A percentile compares a stretch with the other conserved stretches of the same genome.
phyloP scores from a whole-genome alignment of 2,797 vertebrate genomes.

The Eupleurogrammus muticus region DNA sequence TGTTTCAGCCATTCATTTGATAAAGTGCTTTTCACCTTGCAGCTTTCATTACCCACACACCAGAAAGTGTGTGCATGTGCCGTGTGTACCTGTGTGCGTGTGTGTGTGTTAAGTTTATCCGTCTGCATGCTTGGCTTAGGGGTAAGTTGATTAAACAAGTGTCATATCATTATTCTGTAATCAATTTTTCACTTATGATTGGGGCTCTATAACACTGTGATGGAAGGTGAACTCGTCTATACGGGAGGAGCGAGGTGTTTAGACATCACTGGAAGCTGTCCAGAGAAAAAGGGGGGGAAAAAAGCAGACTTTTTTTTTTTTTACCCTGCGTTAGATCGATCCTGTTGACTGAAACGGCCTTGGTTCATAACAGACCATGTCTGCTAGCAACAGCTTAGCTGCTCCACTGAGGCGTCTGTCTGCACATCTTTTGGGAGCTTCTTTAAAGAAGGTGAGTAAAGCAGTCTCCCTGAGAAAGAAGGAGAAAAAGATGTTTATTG shows the following conservation, averaged over 20 bases:
- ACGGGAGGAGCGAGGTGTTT: slow-evolving; percentile 48
- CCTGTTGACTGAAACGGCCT: slow-evolving; percentile 81
- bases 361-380: slow-evolving; percentile 78
- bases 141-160: slow-evolving; percentile 69
- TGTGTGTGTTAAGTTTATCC: slow-evolving; percentile 48
- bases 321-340: slow-evolving; percentile 67
- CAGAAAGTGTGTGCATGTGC: slow-evolving; percentile 36
- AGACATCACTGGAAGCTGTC: slow-evolving; percentile 58
- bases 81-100: slow-evolving; percentile 30
- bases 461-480: slow-evolving; percentile 68
- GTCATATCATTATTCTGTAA: slow-evolving; percentile 68
- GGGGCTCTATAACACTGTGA: slow-evolving; percentile 35
- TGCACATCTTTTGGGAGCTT: slow-evolving; percentile 76
- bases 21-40: slow-evolving; percentile 81
- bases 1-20: slow-evolving; percentile 82
- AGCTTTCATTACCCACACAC: slow-evolving; percentile 76
- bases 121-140: slow-evolving; percentile 24
- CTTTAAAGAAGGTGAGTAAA: slow-evolving; percentile 77
- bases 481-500: slow-evolving; percentile 76
- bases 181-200: slow-evolving; percentile 70
- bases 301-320: slow-evolving; percentile 34
- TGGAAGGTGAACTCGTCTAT: slow-evolving; percentile 64
- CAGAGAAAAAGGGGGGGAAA: slow-evolving; percentile 34
- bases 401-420: slow-evolving; percentile 80
- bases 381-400: slow-evolving; percentile 85